A percentile compares a stretch with the other conserved stretches of the same genome.
Evolutionary conservation across 2,797 vertebrate genomes (phyloP).

Genomic region (Antrozous pallidus): DNA sequence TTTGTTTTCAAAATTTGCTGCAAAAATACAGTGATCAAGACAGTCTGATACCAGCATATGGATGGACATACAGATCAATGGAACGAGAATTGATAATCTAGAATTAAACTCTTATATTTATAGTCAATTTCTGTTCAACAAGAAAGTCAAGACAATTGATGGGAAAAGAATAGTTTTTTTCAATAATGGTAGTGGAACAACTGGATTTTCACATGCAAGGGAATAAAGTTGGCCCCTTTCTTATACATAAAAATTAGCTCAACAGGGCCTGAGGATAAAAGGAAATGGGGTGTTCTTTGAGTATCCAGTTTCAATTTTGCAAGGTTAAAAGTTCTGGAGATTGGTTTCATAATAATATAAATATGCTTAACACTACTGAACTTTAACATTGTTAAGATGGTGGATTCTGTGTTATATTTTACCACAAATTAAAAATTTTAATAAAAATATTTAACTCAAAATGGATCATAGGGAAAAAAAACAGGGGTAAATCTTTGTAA

Average conservation of each 20-base stretch:
- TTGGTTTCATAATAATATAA: neutral
- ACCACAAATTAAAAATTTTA: neutral
- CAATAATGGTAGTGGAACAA: neutral
- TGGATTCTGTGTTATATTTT: constrained; percentile 19
- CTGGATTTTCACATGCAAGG: neutral
- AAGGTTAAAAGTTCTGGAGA: constrained; percentile 11
- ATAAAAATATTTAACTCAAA: constrained; percentile 15
- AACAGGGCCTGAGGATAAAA: neutral
- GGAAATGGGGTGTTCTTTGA: neutral
- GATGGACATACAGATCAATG: neutral
- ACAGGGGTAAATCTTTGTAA: neutral
- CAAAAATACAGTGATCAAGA: neutral
- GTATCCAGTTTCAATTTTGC: neutral
- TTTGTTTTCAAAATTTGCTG: constrained; percentile 16
- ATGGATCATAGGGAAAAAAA: neutral
- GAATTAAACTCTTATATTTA: neutral
- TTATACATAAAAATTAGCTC: neutral
- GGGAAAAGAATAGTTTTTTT: neutral
- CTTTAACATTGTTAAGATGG: neutral
- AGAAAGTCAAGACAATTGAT: neutral
- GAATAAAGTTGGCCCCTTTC: neutral
- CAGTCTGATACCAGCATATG: neutral
- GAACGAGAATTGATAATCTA: neutral
- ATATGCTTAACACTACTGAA: neutral
- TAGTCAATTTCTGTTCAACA: neutral